Evolutionary conservation across 2,113 vertebrate genomes (phyloP), one percentile per base, ranked within the genome.

Genomic region (Lota lota): DNA sequence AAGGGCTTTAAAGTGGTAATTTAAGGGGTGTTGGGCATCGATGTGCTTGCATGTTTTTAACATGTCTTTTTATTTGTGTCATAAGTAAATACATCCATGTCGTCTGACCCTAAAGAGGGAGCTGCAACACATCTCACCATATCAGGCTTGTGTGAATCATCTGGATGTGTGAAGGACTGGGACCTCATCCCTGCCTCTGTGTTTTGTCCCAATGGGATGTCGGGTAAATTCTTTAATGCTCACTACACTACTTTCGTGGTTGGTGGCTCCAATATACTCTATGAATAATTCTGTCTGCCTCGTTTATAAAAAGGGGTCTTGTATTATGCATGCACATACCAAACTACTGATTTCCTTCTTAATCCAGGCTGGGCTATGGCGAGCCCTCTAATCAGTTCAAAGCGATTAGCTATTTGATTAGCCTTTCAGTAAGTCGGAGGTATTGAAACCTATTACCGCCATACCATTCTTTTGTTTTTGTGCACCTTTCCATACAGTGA

Each of bases 251-350:
- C 47, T 59, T 22, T 47, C 40, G 19, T 22, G 17, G 5, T 22
- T 57, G n/a, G 58, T 67, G 2, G 4, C 70, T 73, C 51, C 40
- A 66, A 50, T 69, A 33, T 4, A 51, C 51, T 53, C 12, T 21
- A 66, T 19, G 28, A 73, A 67, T 72, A 2, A 20, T 22, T 47
- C 47, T 36, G 2, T 10, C 40, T 14, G 40, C 40, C 40, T 33
- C 21, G 2, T 36, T 40, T 40, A 63, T 47, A 18, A 12, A 33
- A 67, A 54, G 19, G 7, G 69, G 53, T 71, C 75, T 65, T 14
- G 12, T 1, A 61, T 22, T 36, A 57, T 63, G 70, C 33, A 57
- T 54, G 28, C 22, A 1, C 21, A 63, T 12, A 3, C 33, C 19
- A 40, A 8, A 17, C 57, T 21, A 61, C 21, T 18, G 53, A 47